These are phyloP conservation scores for Nilaparvata lugens DNA, from an alignment of 1,140 invertebrate species.

Conservation along the genomic window DNA sequence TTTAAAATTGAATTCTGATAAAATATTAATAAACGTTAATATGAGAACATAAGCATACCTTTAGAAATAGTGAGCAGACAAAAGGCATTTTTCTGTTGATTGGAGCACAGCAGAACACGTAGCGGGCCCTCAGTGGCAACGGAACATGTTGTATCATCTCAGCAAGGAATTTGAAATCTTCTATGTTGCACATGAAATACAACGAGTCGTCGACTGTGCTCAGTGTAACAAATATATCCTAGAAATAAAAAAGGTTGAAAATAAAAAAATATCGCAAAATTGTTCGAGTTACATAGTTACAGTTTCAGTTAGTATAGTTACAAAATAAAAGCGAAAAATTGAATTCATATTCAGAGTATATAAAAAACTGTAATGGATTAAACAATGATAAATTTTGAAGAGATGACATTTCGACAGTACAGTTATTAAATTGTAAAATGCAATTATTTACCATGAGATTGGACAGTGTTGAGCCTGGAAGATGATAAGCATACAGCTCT, in stretches of 20 bases:
- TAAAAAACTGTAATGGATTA: too few species aligned
- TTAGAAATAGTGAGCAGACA: constrained; percentile 88
- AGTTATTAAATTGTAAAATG: too few species aligned
- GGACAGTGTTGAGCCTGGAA: constrained; percentile 85
- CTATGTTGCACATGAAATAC: constrained; percentile 96
- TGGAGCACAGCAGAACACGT: constrained; percentile 96
- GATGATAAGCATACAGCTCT: constrained; percentile 93
- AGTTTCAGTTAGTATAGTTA: too few species aligned
- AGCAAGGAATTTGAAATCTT: constrained; percentile 93
- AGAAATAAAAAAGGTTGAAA: constrained; percentile 36
- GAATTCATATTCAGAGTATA: too few species aligned
- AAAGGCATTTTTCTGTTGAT: constrained; percentile 90
- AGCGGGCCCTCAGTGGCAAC: constrained; percentile 76
- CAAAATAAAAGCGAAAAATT: too few species aligned
- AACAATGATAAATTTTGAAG: too few species aligned
- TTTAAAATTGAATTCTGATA: too few species aligned
- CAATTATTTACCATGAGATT: constrained; percentile 69
- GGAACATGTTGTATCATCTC: constrained; percentile 95
- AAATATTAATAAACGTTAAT: too few species aligned
- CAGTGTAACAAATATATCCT: constrained; percentile 93
- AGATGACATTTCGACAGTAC: too few species aligned
- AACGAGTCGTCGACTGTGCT: constrained; percentile 83
- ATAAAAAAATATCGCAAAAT: too few species aligned
- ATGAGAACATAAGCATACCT: constrained; percentile 42
- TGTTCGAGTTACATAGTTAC: too few species aligned